Conservation (phyloP, 2,888 invertebrate genomes). For the Nephrotoma guestfalica region DNA sequence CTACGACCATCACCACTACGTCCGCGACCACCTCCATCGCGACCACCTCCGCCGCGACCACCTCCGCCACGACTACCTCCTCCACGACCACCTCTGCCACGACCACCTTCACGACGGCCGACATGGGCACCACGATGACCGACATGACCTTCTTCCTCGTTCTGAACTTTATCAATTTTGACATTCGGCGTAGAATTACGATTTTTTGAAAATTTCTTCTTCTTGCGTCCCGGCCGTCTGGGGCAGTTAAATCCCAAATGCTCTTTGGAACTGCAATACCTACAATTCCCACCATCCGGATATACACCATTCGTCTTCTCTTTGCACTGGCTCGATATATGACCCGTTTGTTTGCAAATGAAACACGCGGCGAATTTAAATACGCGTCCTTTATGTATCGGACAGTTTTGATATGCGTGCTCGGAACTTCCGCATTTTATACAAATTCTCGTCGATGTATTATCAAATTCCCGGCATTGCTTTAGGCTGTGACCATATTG, state of each 20-base stretch:
- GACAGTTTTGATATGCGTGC: neutral
- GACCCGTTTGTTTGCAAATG: constrained; percentile 1
- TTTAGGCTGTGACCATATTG: neutral
- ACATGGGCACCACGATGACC: neutral
- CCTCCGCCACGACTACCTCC: neutral
- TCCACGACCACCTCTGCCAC: neutral
- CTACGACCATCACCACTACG: neutral
- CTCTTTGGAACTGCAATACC: neutral
- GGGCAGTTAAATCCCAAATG: neutral
- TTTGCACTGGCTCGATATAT: constrained; percentile 1
- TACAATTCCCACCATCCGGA: neutral
- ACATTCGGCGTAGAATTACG: neutral
- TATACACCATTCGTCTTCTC: neutral
- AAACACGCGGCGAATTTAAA: constrained; percentile 3
- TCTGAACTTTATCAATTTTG: neutral
- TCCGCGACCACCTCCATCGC: neutral
- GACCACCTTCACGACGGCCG: neutral
- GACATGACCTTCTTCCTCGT: neutral
- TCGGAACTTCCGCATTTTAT: neutral
- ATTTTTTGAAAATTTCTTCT: neutral
- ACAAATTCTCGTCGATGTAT: neutral
- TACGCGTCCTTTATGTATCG: neutral
- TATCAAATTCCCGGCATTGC: neutral
- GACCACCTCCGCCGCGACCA: neutral
- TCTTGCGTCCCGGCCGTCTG: neutral